Conservation (phyloP, 2,888 invertebrate species). For the Sesia apiformis region DNA sequence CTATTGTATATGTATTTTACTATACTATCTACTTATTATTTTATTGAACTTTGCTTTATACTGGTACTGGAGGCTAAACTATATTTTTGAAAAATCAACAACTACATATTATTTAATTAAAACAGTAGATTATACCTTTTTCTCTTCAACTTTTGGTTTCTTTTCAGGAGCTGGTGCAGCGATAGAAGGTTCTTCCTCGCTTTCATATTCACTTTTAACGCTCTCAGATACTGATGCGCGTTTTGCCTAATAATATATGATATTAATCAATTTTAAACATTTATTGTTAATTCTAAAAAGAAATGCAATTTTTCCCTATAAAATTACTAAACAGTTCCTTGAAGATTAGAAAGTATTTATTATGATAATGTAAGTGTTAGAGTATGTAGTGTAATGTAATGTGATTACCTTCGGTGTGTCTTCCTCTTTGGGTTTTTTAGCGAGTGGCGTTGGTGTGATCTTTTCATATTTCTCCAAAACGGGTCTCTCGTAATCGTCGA, state of each 20-base stretch:
- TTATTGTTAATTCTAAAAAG: neutral
- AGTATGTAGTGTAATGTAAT: conserved; percentile 22
- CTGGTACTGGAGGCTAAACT: too few relatives aligned
- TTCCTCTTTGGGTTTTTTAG: conserved; percentile 67
- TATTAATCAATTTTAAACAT: neutral
- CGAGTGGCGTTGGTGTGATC: conserved; percentile 67
- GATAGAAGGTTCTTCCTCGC: conserved; percentile 56
- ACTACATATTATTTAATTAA: neutral
- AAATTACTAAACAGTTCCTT: neutral
- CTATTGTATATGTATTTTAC: too few relatives aligned
- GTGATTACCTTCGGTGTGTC: conserved; percentile 62
- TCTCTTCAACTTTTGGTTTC: conserved; percentile 44
- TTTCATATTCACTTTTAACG: conserved; percentile 55
- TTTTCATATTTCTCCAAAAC: conserved; percentile 83
- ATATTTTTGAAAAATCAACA: too few relatives aligned
- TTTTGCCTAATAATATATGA: conserved; percentile 41
- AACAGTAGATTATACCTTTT: conserved; percentile 31
- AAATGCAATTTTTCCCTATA: neutral
- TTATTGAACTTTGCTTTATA: conserved; percentile 3
- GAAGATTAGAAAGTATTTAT: neutral
- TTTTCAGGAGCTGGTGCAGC: conserved; percentile 48
- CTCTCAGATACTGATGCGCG: conserved; percentile 60
- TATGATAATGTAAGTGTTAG: conserved; percentile 10
- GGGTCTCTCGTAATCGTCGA: conserved; percentile 85
- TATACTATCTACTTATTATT: neutral